Base-by-base conservation (phyloP, 2,797 vertebrate species). In the Chanos chanos region DNA sequence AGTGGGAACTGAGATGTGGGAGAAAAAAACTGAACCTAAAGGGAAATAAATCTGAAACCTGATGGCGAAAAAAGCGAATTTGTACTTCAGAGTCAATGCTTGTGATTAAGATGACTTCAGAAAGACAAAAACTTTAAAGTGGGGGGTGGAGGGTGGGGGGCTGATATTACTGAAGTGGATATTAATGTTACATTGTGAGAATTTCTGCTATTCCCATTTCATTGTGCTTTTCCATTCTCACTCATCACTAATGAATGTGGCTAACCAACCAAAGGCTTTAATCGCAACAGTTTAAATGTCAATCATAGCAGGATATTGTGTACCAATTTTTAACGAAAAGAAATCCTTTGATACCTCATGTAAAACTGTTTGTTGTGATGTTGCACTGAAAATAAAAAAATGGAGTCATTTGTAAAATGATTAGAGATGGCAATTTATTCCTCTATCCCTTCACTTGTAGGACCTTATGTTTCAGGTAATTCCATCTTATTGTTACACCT, bases 291-390 rank as follows among this genome's bases (percentile, higher is more conserved):
- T 87, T 83, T 87, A 83, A 80, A 86, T 81, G 81, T 89, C 85
- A 89, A 88, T 89, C 85, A 85, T 86, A 86, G 87, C 87, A 86
- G 87, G 87, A 89, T 87, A 86, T 91, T 89, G 88, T 90, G 85
- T 91, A 89, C 86, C 82, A 81, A 85, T 81, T 64, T 72, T 76
- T 81, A 86, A 82, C 85, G 76, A 84, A 84, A 82, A 86, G 83
- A 89, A 89, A 85, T 86, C 76, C 88, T 89, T 90, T 87, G 90
- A 90, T 90, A 91, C 88, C 89, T 90, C 89, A 90, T 90, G 89
- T 91, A 87, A 90, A 89, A 86, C 86, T 90, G 88, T 90, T 90
- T 88, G 89, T 89, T 87, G 89, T 91, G 88, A 86, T 90, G 86
- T 91, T 91, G 87, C 88, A 90, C 89, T 89, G 89, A 90, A 89